Conservation (phyloP, 2,113 vertebrate genomes). For the Callopanchax toddi region DNA sequence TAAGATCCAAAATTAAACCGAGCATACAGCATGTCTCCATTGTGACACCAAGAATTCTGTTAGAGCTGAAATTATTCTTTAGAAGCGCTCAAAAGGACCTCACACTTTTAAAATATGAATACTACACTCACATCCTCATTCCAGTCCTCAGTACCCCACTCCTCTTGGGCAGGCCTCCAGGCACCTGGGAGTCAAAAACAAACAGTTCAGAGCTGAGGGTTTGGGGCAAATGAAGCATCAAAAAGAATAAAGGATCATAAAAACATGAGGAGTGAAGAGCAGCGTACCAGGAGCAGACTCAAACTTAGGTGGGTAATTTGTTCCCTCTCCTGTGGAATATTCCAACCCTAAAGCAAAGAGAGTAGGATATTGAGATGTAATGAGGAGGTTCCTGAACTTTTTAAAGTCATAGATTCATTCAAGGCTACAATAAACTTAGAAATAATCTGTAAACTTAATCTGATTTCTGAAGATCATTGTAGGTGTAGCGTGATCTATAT, state of each 20-base stretch:
- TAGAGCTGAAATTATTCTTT: background rate
- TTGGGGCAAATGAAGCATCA: constrained; percentile 35
- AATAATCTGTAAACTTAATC: no score
- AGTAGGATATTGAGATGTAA: background rate
- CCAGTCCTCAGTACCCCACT: constrained; percentile 99
- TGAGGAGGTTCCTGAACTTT: no score
- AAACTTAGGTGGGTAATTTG: constrained; percentile 93
- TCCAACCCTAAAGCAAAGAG: constrained; percentile 85
- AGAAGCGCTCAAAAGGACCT: constrained; percentile 11
- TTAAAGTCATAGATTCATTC: no score
- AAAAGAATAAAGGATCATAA: constrained; percentile 20
- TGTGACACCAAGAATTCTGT: background rate
- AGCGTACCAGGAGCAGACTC: constrained; percentile 90
- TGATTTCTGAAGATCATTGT: no score
- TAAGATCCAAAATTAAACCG: background rate
- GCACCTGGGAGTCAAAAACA: constrained; percentile 80
- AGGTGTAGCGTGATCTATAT: no score
- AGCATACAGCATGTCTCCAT: background rate
- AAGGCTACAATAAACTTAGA: no score
- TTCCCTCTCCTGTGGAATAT: constrained; percentile 91
- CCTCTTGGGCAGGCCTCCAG: constrained; percentile 92
- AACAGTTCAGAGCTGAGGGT: constrained; percentile 67
- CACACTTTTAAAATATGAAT: background rate
- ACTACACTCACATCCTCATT: constrained; percentile 94
- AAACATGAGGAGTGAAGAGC: constrained; percentile 13